A percentile compares a stretch with the other conserved stretches of the same genome.
Evolutionary conservation across 2,113 vertebrate genomes (phyloP).

Genomic region (Anarhynchus alexandrinus): DNA sequence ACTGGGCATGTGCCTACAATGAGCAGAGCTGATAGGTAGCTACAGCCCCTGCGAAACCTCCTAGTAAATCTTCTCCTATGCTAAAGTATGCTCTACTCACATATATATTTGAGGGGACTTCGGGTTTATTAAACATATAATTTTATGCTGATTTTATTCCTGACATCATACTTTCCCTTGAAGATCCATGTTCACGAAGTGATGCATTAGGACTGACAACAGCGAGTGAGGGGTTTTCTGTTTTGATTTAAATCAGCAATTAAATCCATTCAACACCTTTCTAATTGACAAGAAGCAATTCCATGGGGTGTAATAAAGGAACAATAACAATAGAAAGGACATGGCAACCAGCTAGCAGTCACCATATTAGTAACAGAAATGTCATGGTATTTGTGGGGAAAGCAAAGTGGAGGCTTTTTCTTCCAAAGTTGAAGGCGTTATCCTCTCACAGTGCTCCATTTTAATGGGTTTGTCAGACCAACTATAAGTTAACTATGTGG

Average conservation of each 20-base stretch:
- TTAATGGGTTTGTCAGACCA: not conserved
- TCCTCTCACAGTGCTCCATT: not conserved
- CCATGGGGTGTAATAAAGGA: not conserved
- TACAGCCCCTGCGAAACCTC: not conserved
- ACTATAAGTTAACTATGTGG: not conserved
- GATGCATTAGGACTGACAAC: not conserved
- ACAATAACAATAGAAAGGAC: not conserved
- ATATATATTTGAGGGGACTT: not conserved
- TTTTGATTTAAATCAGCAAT: not conserved
- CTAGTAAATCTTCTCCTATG: not conserved
- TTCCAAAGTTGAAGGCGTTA: not conserved
- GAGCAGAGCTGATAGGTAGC: not conserved
- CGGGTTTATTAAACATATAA: not conserved
- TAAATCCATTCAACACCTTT: not conserved
- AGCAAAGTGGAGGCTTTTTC: not conserved
- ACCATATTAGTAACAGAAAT: not conserved
- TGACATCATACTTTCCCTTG: not conserved
- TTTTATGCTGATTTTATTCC: not conserved
- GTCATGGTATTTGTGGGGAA: not conserved
- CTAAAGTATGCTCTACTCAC: not conserved
- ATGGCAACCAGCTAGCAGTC: not conserved
- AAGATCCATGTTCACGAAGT: not conserved
- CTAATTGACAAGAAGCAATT: not conserved
- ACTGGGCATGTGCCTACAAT: not conserved
- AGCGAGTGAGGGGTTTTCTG: not conserved